A percentile compares a stretch with the other conserved stretches of the same genome.
Evolutionary conservation across 2,113 vertebrate genomes (phyloP).

Genomic region (Seriola quinqueradiata): DNA sequence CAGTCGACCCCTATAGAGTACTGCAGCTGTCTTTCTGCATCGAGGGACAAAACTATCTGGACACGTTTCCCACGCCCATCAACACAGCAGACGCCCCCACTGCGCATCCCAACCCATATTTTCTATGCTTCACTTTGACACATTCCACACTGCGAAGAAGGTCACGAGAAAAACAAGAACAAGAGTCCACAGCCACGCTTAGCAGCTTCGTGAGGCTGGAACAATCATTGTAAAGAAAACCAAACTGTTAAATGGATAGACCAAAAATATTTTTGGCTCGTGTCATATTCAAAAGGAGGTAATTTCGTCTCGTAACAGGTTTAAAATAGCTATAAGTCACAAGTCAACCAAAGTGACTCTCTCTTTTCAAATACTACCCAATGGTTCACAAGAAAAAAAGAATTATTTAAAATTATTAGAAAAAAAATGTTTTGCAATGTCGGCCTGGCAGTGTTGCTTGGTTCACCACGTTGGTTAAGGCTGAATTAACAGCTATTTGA

Average conservation of each 20-base stretch:
- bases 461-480: background rate
- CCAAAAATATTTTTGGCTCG: background rate
- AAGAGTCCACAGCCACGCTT: background rate
- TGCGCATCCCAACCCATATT: background rate
- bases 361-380: background rate
- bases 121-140: background rate
- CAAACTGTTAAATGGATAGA: background rate
- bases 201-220: background rate
- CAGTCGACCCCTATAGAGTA: slow-evolving; percentile 37
- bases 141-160: slow-evolving; percentile 7
- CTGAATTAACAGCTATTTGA: background rate
- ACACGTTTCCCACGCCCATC: slow-evolving; percentile 55
- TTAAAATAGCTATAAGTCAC: background rate
- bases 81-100: slow-evolving; percentile 8
- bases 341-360: background rate
- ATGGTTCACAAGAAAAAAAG: background rate
- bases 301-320: too few relatives aligned
- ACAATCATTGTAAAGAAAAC: background rate
- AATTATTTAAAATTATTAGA: too few relatives aligned
- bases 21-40: slow-evolving; percentile 53
- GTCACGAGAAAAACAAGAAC: slow-evolving; percentile 4
- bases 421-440: background rate
- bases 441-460: background rate
- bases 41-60: slow-evolving; percentile 24
- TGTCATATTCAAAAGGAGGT: background rate